Percentiles rank a stretch among this genome's conserved stretches.
These are phyloP conservation scores for Corvus cornix DNA, from an alignment of 2,113 vertebrate genomes.

Conservation along the genomic window DNA sequence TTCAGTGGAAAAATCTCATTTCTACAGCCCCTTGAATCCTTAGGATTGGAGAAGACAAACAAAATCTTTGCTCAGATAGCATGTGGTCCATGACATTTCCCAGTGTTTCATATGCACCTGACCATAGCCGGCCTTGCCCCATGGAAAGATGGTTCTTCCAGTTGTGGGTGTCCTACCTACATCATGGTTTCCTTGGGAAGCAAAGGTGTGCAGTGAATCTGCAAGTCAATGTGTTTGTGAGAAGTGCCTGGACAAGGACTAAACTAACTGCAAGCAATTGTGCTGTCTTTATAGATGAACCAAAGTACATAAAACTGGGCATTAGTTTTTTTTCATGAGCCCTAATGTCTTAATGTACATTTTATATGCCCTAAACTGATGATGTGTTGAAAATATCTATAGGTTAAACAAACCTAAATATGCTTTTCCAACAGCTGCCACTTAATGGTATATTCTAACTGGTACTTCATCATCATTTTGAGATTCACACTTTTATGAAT, in stretches of 20 bases:
- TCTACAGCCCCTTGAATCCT: background rate
- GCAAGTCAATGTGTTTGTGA: background rate
- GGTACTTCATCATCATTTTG: background rate
- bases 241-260: background rate
- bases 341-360: background rate
- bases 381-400: background rate
- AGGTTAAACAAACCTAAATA: background rate
- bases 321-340: background rate
- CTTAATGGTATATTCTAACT: background rate
- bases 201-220: background rate
- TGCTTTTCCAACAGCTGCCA: background rate
- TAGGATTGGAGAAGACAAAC: background rate
- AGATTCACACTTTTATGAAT: background rate
- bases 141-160: background rate
- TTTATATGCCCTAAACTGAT: background rate
- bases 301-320: background rate
- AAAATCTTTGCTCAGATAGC: background rate
- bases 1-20: background rate
- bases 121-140: background rate
- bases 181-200: background rate
- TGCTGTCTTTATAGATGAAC: background rate
- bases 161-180: background rate
- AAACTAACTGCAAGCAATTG: background rate
- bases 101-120: background rate
- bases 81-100: background rate